These are phyloP conservation scores for Kryptopterus vitreolus DNA, from an alignment of 2,797 vertebrate genomes.

Conservation along the genomic window DNA sequence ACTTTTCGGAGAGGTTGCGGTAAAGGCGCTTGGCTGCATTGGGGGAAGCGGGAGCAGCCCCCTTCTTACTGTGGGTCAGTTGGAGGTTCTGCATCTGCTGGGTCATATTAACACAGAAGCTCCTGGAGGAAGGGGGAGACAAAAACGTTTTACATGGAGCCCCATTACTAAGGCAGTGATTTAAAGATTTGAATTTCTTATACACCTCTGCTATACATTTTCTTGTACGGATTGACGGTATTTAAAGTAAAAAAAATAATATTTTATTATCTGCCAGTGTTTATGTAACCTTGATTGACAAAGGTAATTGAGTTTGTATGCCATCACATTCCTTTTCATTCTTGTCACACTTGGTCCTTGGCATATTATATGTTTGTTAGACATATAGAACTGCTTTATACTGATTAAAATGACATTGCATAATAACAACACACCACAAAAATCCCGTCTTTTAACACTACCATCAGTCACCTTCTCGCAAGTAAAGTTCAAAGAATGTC, in stretches of 20 bases:
- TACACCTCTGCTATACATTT: conserved; percentile 3
- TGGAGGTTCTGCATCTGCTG: conserved; percentile 95
- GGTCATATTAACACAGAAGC: conserved; percentile 77
- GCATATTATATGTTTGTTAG: conserved; percentile 4
- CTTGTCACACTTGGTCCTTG: conserved; percentile 11
- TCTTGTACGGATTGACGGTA: conserved; percentile 25
- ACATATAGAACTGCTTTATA: neutral
- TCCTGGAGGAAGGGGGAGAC: conserved; percentile 63
- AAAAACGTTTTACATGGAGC: neutral
- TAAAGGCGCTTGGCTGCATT: conserved; percentile 93
- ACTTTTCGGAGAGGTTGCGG: conserved; percentile 93
- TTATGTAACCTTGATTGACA: conserved; percentile 14
- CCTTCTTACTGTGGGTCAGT: conserved; percentile 83
- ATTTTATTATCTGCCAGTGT: conserved; percentile 13
- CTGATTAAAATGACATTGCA: neutral
- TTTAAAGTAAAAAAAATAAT: neutral
- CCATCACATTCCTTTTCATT: neutral
- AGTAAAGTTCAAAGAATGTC: conserved; percentile 5
- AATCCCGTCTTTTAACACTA: conserved; percentile 10
- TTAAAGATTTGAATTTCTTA: conserved; percentile 8
- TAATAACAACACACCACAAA: neutral
- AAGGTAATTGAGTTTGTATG: conserved; percentile 1
- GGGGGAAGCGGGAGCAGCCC: conserved; percentile 84
- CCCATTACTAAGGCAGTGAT: conserved; percentile 7
- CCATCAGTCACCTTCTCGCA: neutral